Evolutionary conservation across 1,140 invertebrate species (phyloP), one percentile per base, ranked within the genome.

Genomic region (Micrasema longulum): DNA sequence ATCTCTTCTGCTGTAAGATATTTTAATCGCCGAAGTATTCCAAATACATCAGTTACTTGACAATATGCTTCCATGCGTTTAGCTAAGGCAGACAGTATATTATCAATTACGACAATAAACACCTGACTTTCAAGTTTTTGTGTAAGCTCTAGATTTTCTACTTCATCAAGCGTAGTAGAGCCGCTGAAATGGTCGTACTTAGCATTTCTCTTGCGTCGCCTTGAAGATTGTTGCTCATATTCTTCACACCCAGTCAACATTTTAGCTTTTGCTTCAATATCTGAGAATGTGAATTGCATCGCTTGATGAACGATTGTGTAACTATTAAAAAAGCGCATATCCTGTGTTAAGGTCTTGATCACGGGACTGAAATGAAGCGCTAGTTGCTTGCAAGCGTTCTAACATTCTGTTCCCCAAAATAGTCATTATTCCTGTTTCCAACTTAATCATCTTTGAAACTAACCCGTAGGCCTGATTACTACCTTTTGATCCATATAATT

Each of bases 301-400:
- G 69, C 47, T 72, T 76, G 64, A 35, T 67, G n/a, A 12, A 1
- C 72, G 68, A n/a, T 35, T 43, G 20, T 63, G 26, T 76, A 75
- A 76, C 60, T 50, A 75, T 76, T 76, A 47, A 74, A 63, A 74
- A 70, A 63, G 55, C 52, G 55, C 69, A 57, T 72, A 72, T 73
- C 36, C 45, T 36, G 71, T 71, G 57, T 73, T n/a, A n/a, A n/a
- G n/a, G n/a, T n/a, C 57, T 76, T 74, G 60, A 60, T 71, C 20
- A 64, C 22, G 66, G 14, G 67, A 68, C 38, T 68, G 69, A 22
- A 68, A 23, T 47, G 63, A 43, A 72, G 48, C 53, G 60, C 52
- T 75, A 55, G 72, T 76, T 23, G 45, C 41, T 69, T 70, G 41
- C n/a, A 73, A 48, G 38, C 62, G 26, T 74, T 72, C 65, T 63